A percentile compares a stretch with the other conserved stretches of the same genome.
These are phyloP conservation scores for Poeciliopsis retropinna DNA, from an alignment of 2,113 vertebrate species.

Conservation along the genomic window DNA sequence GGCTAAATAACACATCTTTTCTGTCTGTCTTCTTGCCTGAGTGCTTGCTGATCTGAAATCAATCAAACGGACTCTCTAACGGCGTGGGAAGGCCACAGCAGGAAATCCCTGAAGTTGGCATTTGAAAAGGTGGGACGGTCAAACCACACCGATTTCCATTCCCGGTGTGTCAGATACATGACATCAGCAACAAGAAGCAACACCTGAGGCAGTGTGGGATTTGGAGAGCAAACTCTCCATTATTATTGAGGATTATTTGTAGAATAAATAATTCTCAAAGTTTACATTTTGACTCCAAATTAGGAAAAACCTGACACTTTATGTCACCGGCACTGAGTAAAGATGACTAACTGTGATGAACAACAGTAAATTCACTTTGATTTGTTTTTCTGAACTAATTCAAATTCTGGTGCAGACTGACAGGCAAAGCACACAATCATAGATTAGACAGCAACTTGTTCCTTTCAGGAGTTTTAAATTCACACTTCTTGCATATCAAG, in stretches of 20 bases:
- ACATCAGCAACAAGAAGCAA: background rate
- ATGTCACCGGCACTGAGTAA: background rate
- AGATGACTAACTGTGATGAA: background rate
- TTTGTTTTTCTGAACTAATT: slow-evolving; percentile 4
- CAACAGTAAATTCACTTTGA: slow-evolving; percentile 9
- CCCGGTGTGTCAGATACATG: background rate
- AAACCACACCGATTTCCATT: background rate
- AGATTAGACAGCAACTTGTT: slow-evolving; percentile 44
- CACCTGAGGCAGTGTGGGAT: background rate
- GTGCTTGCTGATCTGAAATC: slow-evolving; percentile 32
- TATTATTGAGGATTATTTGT: background rate
- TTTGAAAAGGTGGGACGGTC: slow-evolving; percentile 1
- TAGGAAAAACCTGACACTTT: background rate
- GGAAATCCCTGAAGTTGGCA: slow-evolving; percentile 6
- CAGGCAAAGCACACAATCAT: slow-evolving; percentile 21
- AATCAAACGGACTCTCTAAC: slow-evolving; percentile 13
- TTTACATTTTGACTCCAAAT: background rate
- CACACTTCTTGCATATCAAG: slow-evolving; percentile 49
- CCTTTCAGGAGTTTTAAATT: slow-evolving; percentile 45
- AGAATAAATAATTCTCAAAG: background rate
- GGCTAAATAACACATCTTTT: slow-evolving; percentile 57
- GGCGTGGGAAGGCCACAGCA: background rate
- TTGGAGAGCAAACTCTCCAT: background rate
- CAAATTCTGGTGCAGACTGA: slow-evolving; percentile 19
- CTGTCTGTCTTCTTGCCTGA: slow-evolving; percentile 22